Conservation (phyloP, 1,140 invertebrate species). For the Tetramorium simillimum region DNA sequence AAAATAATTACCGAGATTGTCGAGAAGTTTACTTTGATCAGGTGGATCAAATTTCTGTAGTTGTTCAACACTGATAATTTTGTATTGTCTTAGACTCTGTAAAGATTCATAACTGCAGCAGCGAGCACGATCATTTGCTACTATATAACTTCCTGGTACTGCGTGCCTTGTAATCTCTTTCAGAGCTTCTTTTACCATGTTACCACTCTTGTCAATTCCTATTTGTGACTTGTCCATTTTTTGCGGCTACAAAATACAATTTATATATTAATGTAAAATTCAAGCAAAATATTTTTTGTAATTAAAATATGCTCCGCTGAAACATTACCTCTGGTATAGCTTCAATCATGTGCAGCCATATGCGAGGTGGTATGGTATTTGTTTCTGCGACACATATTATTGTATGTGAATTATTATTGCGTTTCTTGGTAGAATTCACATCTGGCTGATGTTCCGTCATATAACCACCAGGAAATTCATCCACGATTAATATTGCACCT, state of each 20-base stretch:
- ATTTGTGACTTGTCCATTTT: conserved; percentile 64
- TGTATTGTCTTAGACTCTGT: conserved; percentile 80
- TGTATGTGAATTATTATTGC: conserved; percentile 83
- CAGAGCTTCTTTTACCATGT: conserved; percentile 81
- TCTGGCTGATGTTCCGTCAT: conserved; percentile 79
- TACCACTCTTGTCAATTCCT: conserved; percentile 51
- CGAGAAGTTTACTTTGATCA: conserved; percentile 78
- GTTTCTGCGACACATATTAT: conserved; percentile 85
- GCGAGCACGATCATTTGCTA: conserved; percentile 81
- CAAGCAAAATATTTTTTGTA: not conserved
- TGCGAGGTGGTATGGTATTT: conserved; percentile 80
- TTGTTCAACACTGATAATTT: conserved; percentile 81
- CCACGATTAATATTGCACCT: conserved; percentile 83
- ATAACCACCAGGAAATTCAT: conserved; percentile 85
- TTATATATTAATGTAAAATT: not conserved
- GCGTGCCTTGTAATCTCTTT: conserved; percentile 79
- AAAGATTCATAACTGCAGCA: conserved; percentile 83
- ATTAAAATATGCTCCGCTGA: not conserved
- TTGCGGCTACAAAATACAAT: conserved; percentile 71
- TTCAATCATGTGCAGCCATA: conserved; percentile 83
- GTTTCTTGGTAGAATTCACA: conserved; percentile 75
- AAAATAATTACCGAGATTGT: conserved; percentile 76
- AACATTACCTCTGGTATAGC: conserved; percentile 79
- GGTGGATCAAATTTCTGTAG: conserved; percentile 81
- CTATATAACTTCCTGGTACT: conserved; percentile 80